phyloP scores from a whole-genome alignment of 2,888 invertebrate species.

The Arctia plantaginis region DNA sequence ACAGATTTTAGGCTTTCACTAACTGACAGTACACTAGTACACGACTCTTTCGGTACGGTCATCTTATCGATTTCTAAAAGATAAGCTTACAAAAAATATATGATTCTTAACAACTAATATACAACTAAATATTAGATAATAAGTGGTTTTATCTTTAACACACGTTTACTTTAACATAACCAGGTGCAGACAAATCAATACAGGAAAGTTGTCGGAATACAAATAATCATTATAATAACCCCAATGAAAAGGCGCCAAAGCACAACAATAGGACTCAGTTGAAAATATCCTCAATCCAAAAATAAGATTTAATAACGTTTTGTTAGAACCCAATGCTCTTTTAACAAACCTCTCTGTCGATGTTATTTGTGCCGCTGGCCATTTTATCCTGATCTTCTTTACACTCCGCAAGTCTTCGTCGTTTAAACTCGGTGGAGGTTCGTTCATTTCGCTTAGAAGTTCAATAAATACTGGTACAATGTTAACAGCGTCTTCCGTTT shows the following conservation, averaged over 20 bases:
- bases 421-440: conserved; percentile 15
- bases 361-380: conserved; percentile 61
- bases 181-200: conserved; percentile 14
- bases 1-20: background rate
- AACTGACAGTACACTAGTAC: background rate
- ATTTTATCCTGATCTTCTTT: conserved; percentile 52
- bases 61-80: background rate
- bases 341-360: conserved; percentile 73
- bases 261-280: conserved; percentile 51
- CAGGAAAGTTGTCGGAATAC: conserved; percentile 24
- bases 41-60: background rate
- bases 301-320: conserved; percentile 84
- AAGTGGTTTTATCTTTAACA: background rate
- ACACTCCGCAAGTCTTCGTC: conserved; percentile 4
- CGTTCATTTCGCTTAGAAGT: conserved; percentile 40
- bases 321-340: conserved; percentile 76
- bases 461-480: conserved; percentile 60
- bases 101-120: background rate
- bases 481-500: conserved; percentile 67
- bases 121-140: background rate
- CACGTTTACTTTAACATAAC: background rate
- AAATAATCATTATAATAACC: conserved; percentile 38
- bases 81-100: background rate
- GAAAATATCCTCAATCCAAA: conserved; percentile 68
- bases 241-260: conserved; percentile 64